These are phyloP conservation scores for Papilio xuthus DNA, from an alignment of 1,140 invertebrate genomes.

Conservation along the genomic window DNA sequence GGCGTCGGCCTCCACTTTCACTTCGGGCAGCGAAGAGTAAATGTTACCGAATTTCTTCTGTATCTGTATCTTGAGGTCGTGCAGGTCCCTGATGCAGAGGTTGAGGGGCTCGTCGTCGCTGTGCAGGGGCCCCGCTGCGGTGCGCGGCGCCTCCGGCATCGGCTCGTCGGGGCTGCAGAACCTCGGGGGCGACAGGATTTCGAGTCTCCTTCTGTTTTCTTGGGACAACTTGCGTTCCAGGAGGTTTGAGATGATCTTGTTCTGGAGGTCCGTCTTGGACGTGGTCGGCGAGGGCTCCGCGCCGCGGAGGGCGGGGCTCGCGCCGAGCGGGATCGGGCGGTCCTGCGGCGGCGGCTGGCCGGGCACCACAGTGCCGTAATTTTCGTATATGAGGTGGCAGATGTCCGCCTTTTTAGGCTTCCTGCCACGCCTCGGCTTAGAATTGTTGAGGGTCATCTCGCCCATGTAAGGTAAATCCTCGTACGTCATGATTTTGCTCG, in stretches of 20 bases:
- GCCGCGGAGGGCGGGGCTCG: constrained; percentile 50
- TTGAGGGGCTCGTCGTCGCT: constrained; percentile 90
- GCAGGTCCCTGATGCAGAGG: constrained; percentile 89
- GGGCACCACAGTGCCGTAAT: constrained; percentile 92
- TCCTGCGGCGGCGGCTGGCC: constrained; percentile 84
- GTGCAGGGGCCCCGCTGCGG: constrained; percentile 65
- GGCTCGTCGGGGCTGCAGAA: constrained; percentile 66
- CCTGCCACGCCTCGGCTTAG: constrained; percentile 89
- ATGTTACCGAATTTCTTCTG: constrained; percentile 84
- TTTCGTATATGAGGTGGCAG: constrained; percentile 95
- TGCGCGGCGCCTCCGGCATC: constrained; percentile 66
- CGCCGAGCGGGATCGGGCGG: constrained; percentile 46
- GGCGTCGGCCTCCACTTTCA: constrained; percentile 79
- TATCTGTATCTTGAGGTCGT: constrained; percentile 85
- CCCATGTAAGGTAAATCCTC: constrained; percentile 95
- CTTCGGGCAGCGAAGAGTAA: constrained; percentile 78
- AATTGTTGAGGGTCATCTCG: constrained; percentile 93
- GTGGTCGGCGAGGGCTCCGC: constrained; percentile 48
- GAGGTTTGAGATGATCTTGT: constrained; percentile 86
- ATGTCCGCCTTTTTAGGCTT: constrained; percentile 96
- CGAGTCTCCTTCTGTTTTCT: constrained; percentile 80
- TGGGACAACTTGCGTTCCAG: constrained; percentile 86
- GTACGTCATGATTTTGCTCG: constrained; percentile 85
- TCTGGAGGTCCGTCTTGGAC: constrained; percentile 84
- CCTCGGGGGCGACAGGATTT: constrained; percentile 58